These are phyloP conservation scores for Phoxinus dragarum DNA, from an alignment of 2,797 vertebrate genomes.

Conservation along the genomic window DNA sequence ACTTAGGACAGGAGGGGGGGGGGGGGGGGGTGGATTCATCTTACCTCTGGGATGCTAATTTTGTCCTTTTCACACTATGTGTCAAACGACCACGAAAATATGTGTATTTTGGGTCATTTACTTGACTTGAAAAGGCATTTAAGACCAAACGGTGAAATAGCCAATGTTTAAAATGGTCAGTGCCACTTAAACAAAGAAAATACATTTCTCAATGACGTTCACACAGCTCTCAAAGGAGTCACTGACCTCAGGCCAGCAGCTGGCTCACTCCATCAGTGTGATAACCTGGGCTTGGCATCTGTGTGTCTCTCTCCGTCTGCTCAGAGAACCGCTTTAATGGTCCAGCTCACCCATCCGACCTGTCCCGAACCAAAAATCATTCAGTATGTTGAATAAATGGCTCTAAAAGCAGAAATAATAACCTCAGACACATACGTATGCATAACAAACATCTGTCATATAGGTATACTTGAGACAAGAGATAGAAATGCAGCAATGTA, in stretches of 20 bases:
- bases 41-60: slow-evolving; percentile 54
- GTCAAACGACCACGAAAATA: slow-evolving; percentile 36
- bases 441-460: background rate
- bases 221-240: slow-evolving; percentile 54
- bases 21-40: slow-evolving; percentile 45
- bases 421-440: background rate
- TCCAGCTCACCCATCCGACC: slow-evolving; percentile 37
- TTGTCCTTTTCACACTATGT: slow-evolving; percentile 43
- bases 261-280: slow-evolving; percentile 57
- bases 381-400: background rate
- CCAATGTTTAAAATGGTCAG: slow-evolving; percentile 30
- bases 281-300: slow-evolving; percentile 60
- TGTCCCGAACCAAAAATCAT: background rate
- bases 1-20: slow-evolving; percentile 37
- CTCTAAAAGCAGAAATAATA: slow-evolving; percentile 4
- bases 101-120: slow-evolving; percentile 42
- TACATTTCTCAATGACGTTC: slow-evolving; percentile 37
- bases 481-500: background rate
- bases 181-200: slow-evolving; percentile 43
- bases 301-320: slow-evolving; percentile 41
- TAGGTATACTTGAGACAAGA: background rate
- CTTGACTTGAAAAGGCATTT: slow-evolving; percentile 26
- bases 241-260: slow-evolving; percentile 61
- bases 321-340: slow-evolving; percentile 51
- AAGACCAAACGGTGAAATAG: slow-evolving; percentile 19